These are phyloP conservation scores for Saturnia pavonia DNA, from an alignment of 2,888 invertebrate genomes.

Conservation along the genomic window DNA sequence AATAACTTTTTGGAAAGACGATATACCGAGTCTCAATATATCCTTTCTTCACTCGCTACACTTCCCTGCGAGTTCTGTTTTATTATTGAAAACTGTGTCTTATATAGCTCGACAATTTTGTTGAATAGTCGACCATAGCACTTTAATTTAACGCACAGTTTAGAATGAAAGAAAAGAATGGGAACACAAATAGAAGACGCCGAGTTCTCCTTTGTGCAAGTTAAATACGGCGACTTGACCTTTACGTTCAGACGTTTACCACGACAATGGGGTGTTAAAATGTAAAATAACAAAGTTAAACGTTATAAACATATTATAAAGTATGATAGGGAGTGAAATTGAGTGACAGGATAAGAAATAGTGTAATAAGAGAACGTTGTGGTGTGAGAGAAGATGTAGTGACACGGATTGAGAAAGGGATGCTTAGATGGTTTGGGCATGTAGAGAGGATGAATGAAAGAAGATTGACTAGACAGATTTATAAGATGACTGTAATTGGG, in stretches of 20 bases:
- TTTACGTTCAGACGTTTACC: conserved; percentile 18
- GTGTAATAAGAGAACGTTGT: too few relatives aligned
- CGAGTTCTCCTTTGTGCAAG: conserved; percentile 20
- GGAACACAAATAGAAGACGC: conserved; percentile 19
- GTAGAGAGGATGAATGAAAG: too few relatives aligned
- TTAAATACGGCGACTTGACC: conserved; percentile 23
- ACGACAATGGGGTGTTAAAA: conserved; percentile 6
- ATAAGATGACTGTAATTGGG: too few relatives aligned
- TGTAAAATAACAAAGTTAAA: background rate
- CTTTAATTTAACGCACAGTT: background rate
- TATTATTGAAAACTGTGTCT: conserved; percentile 9
- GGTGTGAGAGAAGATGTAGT: too few relatives aligned
- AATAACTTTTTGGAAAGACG: conserved; percentile 12
- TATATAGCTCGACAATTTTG: background rate
- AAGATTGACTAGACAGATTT: too few relatives aligned
- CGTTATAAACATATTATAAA: background rate
- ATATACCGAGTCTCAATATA: conserved; percentile 5
- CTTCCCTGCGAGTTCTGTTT: conserved; percentile 8
- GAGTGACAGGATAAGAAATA: too few relatives aligned
- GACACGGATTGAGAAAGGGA: too few relatives aligned
- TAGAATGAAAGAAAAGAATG: conserved; percentile 8
- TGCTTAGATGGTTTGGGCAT: too few relatives aligned
- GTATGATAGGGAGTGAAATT: too few relatives aligned
- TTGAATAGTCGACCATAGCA: background rate
- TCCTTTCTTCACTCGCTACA: conserved; percentile 4